Percentiles rank a stretch among this genome's conserved stretches.
Evolutionary conservation across 2,113 vertebrate genomes (phyloP).

Genomic region (Charina bottae): DNA sequence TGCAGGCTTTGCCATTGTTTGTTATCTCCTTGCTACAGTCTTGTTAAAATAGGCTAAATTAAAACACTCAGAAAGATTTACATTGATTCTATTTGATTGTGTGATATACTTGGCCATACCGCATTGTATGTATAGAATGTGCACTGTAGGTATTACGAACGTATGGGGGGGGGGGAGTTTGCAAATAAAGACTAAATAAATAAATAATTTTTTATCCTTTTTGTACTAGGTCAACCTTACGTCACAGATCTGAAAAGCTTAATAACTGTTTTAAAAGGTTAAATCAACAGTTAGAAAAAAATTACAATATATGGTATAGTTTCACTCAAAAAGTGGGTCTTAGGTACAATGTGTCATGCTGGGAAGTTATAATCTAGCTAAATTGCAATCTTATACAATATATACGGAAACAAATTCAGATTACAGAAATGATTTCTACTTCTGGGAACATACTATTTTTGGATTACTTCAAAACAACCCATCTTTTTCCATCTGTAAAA

Average conservation of each 20-base stretch:
- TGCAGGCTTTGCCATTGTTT: conserved; percentile 26
- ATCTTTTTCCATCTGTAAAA: conserved; percentile 23
- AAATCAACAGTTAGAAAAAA: conserved; percentile 18
- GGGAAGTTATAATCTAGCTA: neutral
- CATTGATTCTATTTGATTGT: conserved; percentile 42
- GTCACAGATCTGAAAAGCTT: neutral
- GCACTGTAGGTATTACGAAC: neutral
- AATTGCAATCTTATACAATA: conserved; percentile 34
- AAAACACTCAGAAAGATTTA: neutral
- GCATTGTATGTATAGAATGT: neutral
- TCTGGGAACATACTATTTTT: conserved; percentile 30
- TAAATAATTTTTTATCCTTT: neutral
- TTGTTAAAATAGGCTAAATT: conserved; percentile 18
- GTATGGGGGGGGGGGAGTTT: neutral
- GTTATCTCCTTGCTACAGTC: neutral
- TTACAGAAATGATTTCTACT: conserved; percentile 22
- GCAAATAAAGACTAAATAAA: neutral
- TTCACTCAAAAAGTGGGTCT: neutral
- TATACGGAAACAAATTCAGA: neutral
- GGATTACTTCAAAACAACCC: conserved; percentile 14
- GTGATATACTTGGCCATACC: conserved; percentile 37
- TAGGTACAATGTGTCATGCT: accelerated
- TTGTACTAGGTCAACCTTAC: neutral
- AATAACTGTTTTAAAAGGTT: conserved; percentile 14
- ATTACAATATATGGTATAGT: neutral